A percentile compares a stretch with the other conserved stretches of the same genome.
phyloP scores from a whole-genome alignment of 2,888 invertebrate genomes.

The Leucophenga maculata region DNA sequence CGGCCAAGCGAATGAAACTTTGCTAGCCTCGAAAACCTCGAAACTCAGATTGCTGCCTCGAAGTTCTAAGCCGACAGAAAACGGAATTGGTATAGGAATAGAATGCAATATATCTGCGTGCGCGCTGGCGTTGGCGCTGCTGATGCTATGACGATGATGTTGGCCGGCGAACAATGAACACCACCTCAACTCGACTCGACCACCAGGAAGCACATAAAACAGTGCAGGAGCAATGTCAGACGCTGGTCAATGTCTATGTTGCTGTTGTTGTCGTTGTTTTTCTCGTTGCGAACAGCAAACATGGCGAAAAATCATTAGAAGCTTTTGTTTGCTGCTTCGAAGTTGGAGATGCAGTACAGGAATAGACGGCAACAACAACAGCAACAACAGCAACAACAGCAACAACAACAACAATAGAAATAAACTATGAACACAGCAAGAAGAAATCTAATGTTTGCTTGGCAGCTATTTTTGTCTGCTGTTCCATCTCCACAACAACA shows the following conservation, averaged over 20 bases:
- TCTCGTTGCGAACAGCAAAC: slow-evolving; percentile 45
- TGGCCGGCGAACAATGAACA: slow-evolving; percentile 28
- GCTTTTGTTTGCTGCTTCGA: slow-evolving; percentile 58
- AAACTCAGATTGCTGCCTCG: background rate
- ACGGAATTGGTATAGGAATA: background rate
- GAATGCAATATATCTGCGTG: background rate
- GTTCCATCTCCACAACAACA: slow-evolving; percentile 50
- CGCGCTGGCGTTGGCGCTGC: background rate
- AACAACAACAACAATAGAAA: slow-evolving; percentile 29
- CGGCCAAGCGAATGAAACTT: slow-evolving; percentile 31
- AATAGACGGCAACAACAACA: slow-evolving; percentile 14
- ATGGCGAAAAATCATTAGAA: slow-evolving; percentile 67
- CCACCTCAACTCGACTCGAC: slow-evolving; percentile 31
- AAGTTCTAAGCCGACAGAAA: background rate
- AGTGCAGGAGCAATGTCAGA: background rate
- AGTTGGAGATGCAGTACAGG: slow-evolving; percentile 30
- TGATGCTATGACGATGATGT: background rate
- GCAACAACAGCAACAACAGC: slow-evolving; percentile 25
- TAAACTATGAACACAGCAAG: slow-evolving; percentile 31
- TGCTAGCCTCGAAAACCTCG: slow-evolving; percentile 22
- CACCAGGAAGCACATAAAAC: slow-evolving; percentile 4
- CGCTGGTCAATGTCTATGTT: slow-evolving; percentile 5
- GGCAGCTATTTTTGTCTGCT: slow-evolving; percentile 59
- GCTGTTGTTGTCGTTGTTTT: background rate
- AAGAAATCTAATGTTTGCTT: slow-evolving; percentile 41